These are phyloP conservation scores for Loriculus beryllinus DNA, from an alignment of 2,797 vertebrate species.

Conservation along the genomic window DNA sequence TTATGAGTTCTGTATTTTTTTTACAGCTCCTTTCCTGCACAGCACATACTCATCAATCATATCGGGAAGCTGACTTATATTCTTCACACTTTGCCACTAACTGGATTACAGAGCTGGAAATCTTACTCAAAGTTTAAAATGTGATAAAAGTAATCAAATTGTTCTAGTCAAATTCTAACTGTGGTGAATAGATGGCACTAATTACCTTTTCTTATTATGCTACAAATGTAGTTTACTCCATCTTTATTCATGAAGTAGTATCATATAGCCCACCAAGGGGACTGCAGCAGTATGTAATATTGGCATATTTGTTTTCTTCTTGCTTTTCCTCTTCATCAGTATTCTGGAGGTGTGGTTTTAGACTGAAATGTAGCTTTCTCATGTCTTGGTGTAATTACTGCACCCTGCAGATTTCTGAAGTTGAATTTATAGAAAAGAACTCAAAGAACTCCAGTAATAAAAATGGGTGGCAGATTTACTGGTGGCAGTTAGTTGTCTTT, in stretches of 20 bases:
- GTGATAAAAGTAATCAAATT: constrained; percentile 96
- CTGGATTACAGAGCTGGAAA: constrained; percentile 88
- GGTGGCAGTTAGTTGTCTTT: background rate
- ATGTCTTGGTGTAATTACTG: constrained; percentile 53
- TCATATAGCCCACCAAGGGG: constrained; percentile 73
- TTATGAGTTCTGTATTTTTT: constrained; percentile 80
- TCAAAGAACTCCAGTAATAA: background rate
- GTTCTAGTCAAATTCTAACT: constrained; percentile 87
- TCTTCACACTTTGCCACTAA: constrained; percentile 84
- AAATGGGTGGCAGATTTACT: background rate
- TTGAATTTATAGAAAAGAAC: constrained; percentile 5
- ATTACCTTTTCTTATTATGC: constrained; percentile 95
- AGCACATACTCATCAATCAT: constrained; percentile 91
- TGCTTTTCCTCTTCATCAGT: constrained; percentile 66
- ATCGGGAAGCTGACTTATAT: constrained; percentile 83
- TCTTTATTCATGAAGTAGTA: constrained; percentile 90
- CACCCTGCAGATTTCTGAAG: constrained; percentile 25
- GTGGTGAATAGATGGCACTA: constrained; percentile 97
- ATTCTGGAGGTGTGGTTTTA: constrained; percentile 66
- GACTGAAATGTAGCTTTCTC: constrained; percentile 18
- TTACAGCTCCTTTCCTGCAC: constrained; percentile 78
- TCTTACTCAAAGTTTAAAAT: constrained; percentile 97
- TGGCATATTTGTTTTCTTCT: constrained; percentile 74
- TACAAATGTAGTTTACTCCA: constrained; percentile 86
- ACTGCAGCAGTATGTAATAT: constrained; percentile 70